These are phyloP conservation scores for Marasmarcha lunaedactyla DNA, from an alignment of 2,888 invertebrate genomes.

Conservation along the genomic window DNA sequence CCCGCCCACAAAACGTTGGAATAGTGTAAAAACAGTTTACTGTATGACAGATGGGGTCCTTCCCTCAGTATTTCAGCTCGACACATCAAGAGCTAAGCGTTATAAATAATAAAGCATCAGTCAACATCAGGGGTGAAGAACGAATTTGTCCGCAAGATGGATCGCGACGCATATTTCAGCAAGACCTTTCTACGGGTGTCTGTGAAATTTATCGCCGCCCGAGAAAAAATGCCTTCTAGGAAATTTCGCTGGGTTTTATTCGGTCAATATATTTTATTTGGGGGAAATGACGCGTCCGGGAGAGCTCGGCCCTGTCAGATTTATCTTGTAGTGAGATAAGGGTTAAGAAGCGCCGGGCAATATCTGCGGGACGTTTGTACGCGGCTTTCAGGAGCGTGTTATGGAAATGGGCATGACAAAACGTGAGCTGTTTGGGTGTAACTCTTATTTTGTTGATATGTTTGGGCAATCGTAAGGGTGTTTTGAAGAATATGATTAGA, in stretches of 20 bases:
- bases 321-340: slow-evolving; percentile 22
- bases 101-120: slow-evolving; percentile 3
- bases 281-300: slow-evolving; percentile 37
- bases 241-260: slow-evolving; percentile 44
- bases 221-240: slow-evolving; percentile 41
- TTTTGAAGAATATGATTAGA: no score
- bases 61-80: neutral
- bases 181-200: slow-evolving; percentile 22
- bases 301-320: slow-evolving; percentile 25
- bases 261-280: slow-evolving; percentile 46
- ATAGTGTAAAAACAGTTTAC: no score
- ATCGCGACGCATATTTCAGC: slow-evolving; percentile 34
- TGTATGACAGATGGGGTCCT: neutral
- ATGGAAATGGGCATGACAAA: no score
- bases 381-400: no score
- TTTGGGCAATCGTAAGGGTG: no score
- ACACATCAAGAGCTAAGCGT: slow-evolving; percentile 1
- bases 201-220: slow-evolving; percentile 37
- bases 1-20: no score
- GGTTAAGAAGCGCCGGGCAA: slow-evolving; percentile 2
- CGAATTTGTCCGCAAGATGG: slow-evolving; percentile 39
- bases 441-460: no score
- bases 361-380: no score
- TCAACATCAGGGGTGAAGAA: slow-evolving; percentile 16
- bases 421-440: no score